Base-by-base conservation (phyloP, 1,140 invertebrate species). In the Drosophila sproati region DNA sequence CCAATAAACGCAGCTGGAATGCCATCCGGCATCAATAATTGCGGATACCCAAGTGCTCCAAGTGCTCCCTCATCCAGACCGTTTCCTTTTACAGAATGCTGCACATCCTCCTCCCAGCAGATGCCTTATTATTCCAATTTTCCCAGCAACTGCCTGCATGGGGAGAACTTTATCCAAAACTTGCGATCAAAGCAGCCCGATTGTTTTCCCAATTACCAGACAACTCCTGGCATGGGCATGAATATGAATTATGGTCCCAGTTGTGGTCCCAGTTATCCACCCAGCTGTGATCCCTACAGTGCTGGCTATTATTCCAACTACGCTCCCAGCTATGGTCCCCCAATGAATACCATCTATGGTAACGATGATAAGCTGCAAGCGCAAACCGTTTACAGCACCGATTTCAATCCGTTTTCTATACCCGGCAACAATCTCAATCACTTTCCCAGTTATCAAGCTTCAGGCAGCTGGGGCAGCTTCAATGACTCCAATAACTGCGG, bases 351-450 rank as follows among this genome's bases (percentile, higher is more conserved):
- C 43, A 4, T 2, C 2, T 28, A 5, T 29, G 50, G 4, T 8
- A 5, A 5, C 43, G 69, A 74, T n/a, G 80, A 79, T 28, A 2
- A 29, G 2, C 5, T 83, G 5, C 60, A 80, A 8, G 0, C 4
- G 7, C 52, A 67, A 10, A 77, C 68, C 1, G 77, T 85, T 5
- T 85, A 85, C 34, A 20, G 12, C 28, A 48, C 47, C 3, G 80
- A 85, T 29, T 85, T 78, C 20, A 54, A 39, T 3, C 73, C 77
- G 2, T n/a, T 63, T 5, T 1, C 6, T 5, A 3, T 1, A 0
- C 10, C 4, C 2, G 54, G 66, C 66, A 69, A 80, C 31, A 52
- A 50, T 2, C 59, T 72, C 4, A 51, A 73, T 28, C 64, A 67
- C 4, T 77, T 73, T 59, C 52, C 52, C 5, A 75, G 68, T 0